Base-by-base conservation (phyloP, 2,888 invertebrate genomes). In the Brassicogethes aeneus region DNA sequence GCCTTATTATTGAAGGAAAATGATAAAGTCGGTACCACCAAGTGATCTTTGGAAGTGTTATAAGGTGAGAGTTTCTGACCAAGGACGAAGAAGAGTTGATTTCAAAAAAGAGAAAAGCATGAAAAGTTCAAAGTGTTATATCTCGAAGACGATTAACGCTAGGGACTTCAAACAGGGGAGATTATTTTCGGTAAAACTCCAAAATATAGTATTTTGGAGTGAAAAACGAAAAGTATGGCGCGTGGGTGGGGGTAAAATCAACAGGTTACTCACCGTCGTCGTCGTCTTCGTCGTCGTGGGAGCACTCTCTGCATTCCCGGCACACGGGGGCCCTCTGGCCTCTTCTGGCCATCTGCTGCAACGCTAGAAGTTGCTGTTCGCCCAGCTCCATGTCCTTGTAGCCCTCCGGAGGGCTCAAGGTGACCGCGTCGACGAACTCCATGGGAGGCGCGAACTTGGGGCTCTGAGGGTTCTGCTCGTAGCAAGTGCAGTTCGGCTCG, bases 341-440 rank as follows among this genome's bases (percentile, higher is more conserved):
- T 37, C 55, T 48, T 37, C 60, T 49, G 12, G 62, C 58, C 54
- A 81, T 70, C 54, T 73, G 73, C 55, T 74, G 72, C 49, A 75
- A 64, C 34, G 82, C 80, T 36, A 80, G 75, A 37, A 68, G 53
- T 46, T 66, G 62, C 57, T 76, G 75, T 60, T 77, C 77, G 13
- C 74, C 72, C 51, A 77, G 65, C 52, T 85, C 85, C 73, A 84
- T 76, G 62, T 91, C 91, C 68, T 91, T 91, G 71, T 91, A 91
- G 7, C 90, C 91, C 63, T 91, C 91, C 8, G 91, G 91, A 15
- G 91, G 91, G 63, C 89, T 90, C 43, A 91, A 75, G 2, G 91
- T 90, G 32, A 89, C 87, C 47, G 85, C 80, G 64, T 86, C 86
- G 44, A 82, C 80, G 62, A 79, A 80, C 66, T 85, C 85, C 59